Percentiles rank a stretch among this genome's conserved stretches.
Evolutionary conservation across 2,113 vertebrate species (phyloP).

Genomic region (Willisornis vidua): DNA sequence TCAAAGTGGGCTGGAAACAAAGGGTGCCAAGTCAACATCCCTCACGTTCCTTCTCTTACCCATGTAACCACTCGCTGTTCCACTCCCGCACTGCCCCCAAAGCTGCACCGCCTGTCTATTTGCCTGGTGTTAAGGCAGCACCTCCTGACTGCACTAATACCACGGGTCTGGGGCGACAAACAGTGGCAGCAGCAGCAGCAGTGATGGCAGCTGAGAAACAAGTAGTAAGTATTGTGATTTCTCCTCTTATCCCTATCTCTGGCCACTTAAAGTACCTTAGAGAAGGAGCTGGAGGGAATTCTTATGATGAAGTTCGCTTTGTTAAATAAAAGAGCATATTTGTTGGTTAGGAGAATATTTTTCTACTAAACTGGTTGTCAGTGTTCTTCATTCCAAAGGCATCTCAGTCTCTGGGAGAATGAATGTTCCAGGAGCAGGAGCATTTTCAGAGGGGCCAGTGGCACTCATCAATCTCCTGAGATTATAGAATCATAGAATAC

Average conservation of each 20-base stretch:
- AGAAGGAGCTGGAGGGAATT: not conserved
- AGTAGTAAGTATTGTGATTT: constrained; percentile 74
- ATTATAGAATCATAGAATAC: not conserved
- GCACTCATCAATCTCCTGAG: not conserved
- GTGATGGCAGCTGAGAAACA: constrained; percentile 85
- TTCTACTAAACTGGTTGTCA: not conserved
- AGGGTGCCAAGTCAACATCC: constrained; percentile 89
- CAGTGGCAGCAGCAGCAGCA: constrained; percentile 47
- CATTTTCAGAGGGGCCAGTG: not conserved
- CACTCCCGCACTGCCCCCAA: constrained; percentile 84
- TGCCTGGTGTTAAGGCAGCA: constrained; percentile 81
- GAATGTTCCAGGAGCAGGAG: not conserved
- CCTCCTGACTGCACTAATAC: constrained; percentile 91
- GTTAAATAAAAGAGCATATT: not conserved
- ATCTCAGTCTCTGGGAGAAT: not conserved
- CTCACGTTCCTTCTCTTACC: constrained; percentile 95
- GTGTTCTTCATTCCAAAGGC: not conserved
- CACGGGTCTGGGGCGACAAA: constrained; percentile 79
- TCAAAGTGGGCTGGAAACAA: constrained; percentile 92
- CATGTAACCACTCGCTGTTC: constrained; percentile 90
- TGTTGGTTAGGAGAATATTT: not conserved
- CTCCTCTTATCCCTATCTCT: not conserved
- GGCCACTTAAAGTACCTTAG: not conserved
- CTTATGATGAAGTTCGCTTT: not conserved
- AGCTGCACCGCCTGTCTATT: constrained; percentile 81